Percentiles rank a stretch among this genome's conserved stretches.
Evolutionary conservation across 64 coral and sea anemone genomes (phyloP).

Genomic region (Stichodactyla mertensii): DNA sequence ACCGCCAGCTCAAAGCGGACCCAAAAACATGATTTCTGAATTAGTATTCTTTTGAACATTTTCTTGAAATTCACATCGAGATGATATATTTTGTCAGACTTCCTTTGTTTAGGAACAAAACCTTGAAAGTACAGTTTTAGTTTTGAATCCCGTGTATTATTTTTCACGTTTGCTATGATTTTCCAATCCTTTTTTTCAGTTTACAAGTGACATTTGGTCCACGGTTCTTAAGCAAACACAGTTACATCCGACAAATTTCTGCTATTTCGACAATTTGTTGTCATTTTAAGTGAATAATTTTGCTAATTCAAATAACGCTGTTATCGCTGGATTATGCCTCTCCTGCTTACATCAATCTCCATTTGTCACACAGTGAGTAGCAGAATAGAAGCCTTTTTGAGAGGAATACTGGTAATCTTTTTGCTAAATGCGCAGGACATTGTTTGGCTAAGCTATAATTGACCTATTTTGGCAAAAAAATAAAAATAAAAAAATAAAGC

Average conservation of each 20-base stretch:
- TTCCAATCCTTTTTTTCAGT: background rate
- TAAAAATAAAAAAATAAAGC: too few species aligned
- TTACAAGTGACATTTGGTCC: background rate
- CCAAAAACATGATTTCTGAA: too few species aligned
- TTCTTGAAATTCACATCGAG: too few species aligned
- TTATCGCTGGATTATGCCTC: background rate
- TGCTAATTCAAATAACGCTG: background rate
- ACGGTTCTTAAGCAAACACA: background rate
- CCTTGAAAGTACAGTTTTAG: too few species aligned
- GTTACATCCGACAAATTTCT: background rate
- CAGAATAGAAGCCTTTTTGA: background rate
- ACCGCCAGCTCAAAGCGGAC: too few species aligned
- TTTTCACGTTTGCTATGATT: background rate
- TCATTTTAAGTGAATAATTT: slow-evolving; percentile 4
- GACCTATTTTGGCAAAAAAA: too few species aligned
- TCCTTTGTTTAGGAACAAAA: too few species aligned
- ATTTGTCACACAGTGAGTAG: background rate
- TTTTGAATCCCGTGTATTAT: background rate
- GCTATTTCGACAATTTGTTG: background rate
- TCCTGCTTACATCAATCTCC: background rate
- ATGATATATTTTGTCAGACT: too few species aligned
- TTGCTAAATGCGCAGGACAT: background rate
- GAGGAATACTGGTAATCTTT: background rate
- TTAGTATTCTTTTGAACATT: too few species aligned
- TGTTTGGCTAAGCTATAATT: background rate